Conservation (phyloP, 2,113 vertebrate genomes). For the Sorex fumeus region DNA sequence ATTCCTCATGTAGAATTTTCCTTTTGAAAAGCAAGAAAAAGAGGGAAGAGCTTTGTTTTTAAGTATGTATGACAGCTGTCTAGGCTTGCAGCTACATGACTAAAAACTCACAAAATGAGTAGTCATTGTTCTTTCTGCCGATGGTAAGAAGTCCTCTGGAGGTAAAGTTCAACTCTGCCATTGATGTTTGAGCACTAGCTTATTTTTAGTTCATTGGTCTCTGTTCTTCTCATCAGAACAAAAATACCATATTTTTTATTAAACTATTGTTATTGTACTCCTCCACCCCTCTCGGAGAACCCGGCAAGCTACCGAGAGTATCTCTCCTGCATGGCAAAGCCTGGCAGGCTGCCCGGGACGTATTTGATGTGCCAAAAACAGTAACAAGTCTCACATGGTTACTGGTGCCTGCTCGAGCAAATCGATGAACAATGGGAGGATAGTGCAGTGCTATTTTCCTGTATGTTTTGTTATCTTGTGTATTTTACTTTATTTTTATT, state of each 20-base stretch:
- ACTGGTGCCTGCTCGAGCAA: too few relatives aligned
- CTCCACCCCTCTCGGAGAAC: too few relatives aligned
- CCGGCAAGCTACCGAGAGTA: too few relatives aligned
- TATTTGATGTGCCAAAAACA: too few relatives aligned
- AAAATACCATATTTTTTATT: constrained; percentile 15
- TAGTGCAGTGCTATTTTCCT: too few relatives aligned
- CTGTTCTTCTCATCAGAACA: constrained; percentile 27
- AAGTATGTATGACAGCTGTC: neutral
- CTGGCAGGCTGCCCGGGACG: too few relatives aligned
- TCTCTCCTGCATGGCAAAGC: too few relatives aligned
- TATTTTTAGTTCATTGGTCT: constrained; percentile 40
- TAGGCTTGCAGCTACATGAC: neutral
- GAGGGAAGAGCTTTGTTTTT: neutral
- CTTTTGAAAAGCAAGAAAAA: neutral
- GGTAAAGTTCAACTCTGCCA: neutral
- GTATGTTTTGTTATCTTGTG: neutral
- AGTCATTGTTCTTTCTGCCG: neutral
- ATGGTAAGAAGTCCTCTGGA: neutral
- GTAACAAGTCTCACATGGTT: too few relatives aligned
- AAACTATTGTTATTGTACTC: neutral
- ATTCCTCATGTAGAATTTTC: neutral
- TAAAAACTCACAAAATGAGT: neutral
- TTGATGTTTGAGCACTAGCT: neutral
- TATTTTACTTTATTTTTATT: too few relatives aligned
- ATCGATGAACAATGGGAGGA: too few relatives aligned